These are phyloP conservation scores for Ceriagrion tenellum DNA, from an alignment of 2,888 invertebrate species.

Conservation along the genomic window DNA sequence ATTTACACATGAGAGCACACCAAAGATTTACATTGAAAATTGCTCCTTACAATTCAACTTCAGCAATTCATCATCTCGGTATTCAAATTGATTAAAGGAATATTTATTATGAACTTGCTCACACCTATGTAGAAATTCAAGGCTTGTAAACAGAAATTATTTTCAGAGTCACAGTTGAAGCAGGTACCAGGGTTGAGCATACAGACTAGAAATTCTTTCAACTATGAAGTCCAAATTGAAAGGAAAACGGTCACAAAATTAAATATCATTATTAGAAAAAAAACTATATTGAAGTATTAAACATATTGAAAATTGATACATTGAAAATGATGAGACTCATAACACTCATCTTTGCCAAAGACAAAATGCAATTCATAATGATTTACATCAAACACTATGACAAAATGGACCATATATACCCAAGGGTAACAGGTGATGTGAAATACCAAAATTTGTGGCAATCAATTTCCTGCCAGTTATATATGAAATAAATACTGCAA, in stretches of 20 bases:
- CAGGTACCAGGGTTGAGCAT: conserved; percentile 26
- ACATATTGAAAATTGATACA: background rate
- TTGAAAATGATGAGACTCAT: background rate
- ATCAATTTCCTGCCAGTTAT: background rate
- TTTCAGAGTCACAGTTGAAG: background rate
- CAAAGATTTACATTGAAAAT: background rate
- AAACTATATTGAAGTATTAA: background rate
- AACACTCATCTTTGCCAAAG: background rate
- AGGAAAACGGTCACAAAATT: background rate
- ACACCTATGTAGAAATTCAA: background rate
- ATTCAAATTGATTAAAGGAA: background rate
- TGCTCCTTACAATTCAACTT: background rate
- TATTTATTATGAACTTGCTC: background rate
- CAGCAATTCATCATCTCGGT: background rate
- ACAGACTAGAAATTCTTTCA: background rate
- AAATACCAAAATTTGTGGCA: background rate
- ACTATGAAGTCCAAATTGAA: background rate
- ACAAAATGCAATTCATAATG: background rate
- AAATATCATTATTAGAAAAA: background rate
- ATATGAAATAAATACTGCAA: background rate
- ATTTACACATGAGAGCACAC: background rate
- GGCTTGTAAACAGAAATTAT: background rate
- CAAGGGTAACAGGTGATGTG: background rate
- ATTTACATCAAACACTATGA: background rate
- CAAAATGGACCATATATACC: background rate